Base-by-base conservation (phyloP, 30 jellyfish, hydroid and myxozoan genomes). In the Haliclystus octoradiatus region DNA sequence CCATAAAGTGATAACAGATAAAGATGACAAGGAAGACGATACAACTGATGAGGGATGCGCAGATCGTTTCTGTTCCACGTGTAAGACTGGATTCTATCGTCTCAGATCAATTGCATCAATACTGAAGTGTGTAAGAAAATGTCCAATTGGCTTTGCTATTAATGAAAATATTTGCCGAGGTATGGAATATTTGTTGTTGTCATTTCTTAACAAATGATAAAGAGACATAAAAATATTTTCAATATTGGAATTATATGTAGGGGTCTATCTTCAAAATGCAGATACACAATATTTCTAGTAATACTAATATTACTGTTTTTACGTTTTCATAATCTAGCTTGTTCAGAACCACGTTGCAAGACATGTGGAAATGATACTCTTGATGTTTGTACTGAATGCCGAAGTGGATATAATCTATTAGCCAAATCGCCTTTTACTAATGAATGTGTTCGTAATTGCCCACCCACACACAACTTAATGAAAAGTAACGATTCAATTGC, bases 11-110 rank as follows among this genome's bases (percentile, higher is more conserved):
- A n/a, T n/a, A n/a, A n/a, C n/a, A n/a, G n/a, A n/a, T n/a, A n/a
- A n/a, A n/a, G n/a, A n/a, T n/a, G n/a, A n/a, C n/a, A n/a, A n/a
- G 19, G 57, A 19, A 9, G 57, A 40, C 14, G 57, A 40, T 9
- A 40, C 57, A 9, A 19, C 19, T 9, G 57, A 9, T 40, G 47
- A 33, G 9, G 79, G 79, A n/a, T 69, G 79, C 2, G 72, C 79
- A 0, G 79, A 69, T 69, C 72, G 50, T 1, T 69, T 35, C 32
- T 69, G 79, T 31, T 22, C 25, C 52, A 27, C 40, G 13, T 69
- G 79, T 25, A 69, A 2, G 14, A 46, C 71, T 2, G 72, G 72
- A 34, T 69, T 34, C 49, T n/a, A 24, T 25, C 74, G 49, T 3
- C 47, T 19, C 28, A 22, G 72, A 23, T 26, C 23, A 7, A 40